Percentiles rank a stretch among this genome's conserved stretches.
Conservation (phyloP, 2,888 invertebrate genomes). For the Tillus elongatus region DNA sequence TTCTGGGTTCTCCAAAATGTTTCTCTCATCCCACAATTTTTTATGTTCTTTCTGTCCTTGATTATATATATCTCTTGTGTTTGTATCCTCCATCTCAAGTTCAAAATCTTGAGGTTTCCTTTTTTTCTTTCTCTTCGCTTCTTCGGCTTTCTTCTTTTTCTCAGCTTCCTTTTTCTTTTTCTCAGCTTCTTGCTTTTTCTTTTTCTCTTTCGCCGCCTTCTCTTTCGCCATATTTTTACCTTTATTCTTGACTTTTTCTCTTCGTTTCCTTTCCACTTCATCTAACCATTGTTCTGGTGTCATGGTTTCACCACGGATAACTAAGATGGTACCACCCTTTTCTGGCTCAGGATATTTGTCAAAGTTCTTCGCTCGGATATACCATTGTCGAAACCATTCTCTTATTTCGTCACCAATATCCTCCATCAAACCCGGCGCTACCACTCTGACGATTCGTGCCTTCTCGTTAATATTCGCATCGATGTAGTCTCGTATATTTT, state of each 20-base stretch:
- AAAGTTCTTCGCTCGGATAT: constrained; percentile 48
- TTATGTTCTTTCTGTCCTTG: constrained; percentile 43
- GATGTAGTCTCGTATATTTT: constrained; percentile 43
- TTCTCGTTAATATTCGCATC: constrained; percentile 45
- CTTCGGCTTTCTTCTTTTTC: constrained; percentile 27
- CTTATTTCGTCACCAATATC: constrained; percentile 67
- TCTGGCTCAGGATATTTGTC: constrained; percentile 65
- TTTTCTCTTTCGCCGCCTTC: constrained; percentile 23
- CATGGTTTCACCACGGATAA: constrained; percentile 51
- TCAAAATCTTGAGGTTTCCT: constrained; percentile 19
- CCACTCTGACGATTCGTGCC: constrained; percentile 43
- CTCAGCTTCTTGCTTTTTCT: constrained; percentile 43
- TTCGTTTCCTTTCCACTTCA: constrained; percentile 31
- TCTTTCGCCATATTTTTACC: constrained; percentile 20
- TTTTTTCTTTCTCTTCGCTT: constrained; percentile 26
- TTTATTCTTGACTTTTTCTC: constrained; percentile 25
- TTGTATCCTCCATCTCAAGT: constrained; percentile 18
- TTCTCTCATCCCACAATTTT: constrained; percentile 43
- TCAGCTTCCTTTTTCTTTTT: constrained; percentile 25
- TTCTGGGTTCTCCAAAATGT: constrained; percentile 47
- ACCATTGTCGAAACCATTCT: constrained; percentile 65
- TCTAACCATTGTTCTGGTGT: constrained; percentile 51
- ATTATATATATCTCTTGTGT: constrained; percentile 25
- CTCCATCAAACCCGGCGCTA: constrained; percentile 56
- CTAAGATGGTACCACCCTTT: constrained; percentile 57